These are phyloP conservation scores for Pseudopipra pipra DNA, from an alignment of 2,113 vertebrate genomes.

Conservation along the genomic window DNA sequence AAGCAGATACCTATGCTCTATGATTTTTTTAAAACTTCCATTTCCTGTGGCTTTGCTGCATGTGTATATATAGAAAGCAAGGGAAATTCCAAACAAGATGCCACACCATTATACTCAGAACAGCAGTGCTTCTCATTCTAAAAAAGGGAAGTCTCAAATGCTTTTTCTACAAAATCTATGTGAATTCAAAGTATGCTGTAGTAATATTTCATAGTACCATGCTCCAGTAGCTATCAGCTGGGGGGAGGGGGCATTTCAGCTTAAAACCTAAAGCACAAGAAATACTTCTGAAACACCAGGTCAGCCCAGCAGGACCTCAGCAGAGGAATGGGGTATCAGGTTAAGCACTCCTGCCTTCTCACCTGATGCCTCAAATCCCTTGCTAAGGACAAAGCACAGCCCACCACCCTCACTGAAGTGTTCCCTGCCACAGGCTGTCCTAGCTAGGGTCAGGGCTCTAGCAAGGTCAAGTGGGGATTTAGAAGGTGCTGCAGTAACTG, in stretches of 20 bases:
- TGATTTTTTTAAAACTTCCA: constrained; percentile 30
- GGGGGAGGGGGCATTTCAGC: background rate
- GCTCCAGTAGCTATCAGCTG: background rate
- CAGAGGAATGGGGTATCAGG: background rate
- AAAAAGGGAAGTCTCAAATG: constrained; percentile 57
- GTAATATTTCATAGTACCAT: background rate
- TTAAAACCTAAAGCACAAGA: background rate
- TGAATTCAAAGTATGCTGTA: constrained; percentile 55
- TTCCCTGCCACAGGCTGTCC: background rate
- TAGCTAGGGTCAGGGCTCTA: background rate
- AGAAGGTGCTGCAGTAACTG: background rate
- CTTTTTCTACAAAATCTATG: constrained; percentile 62
- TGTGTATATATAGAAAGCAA: constrained; percentile 66
- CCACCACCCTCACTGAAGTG: background rate
- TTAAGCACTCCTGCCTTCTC: background rate
- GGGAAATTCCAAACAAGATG: constrained; percentile 69
- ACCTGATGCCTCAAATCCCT: background rate
- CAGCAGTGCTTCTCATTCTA: constrained; percentile 45
- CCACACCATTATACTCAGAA: constrained; percentile 35
- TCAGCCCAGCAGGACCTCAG: background rate
- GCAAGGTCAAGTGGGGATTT: background rate
- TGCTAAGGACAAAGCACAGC: background rate
- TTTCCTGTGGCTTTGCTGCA: constrained; percentile 59
- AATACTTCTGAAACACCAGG: background rate
- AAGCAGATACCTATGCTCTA: constrained; percentile 34